A percentile compares a stretch with the other conserved stretches of the same genome.
These are phyloP conservation scores for Hyalella azteca DNA, from an alignment of 2,888 invertebrate genomes.

Conservation along the genomic window DNA sequence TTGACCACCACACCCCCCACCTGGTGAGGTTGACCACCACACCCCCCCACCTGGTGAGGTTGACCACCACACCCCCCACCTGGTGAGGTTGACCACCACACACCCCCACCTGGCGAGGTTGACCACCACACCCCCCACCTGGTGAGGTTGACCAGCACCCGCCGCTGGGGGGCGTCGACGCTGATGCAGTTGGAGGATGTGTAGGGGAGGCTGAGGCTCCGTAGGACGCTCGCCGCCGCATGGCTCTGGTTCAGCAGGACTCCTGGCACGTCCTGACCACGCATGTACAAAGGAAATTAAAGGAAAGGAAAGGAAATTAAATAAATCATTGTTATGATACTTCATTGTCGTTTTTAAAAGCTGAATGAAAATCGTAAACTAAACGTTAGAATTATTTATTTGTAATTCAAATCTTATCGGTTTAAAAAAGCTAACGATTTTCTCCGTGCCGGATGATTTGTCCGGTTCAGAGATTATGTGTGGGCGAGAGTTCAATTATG, in stretches of 20 bases:
- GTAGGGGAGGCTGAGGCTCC: slow-evolving; percentile 6
- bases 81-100: not conserved
- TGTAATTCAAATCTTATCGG: no score
- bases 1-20: no score
- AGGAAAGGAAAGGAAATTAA: not conserved
- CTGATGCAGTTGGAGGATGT: not conserved
- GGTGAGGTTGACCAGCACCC: not conserved
- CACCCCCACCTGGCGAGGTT: not conserved
- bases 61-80: not conserved
- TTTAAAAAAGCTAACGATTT: no score
- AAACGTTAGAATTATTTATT: no score
- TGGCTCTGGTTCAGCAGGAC: not conserved
- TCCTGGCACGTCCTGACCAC: not conserved
- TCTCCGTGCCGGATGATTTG: no score
- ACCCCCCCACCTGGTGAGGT: not conserved
- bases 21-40: no score
- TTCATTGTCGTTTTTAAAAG: no score
- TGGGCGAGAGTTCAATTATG: no score
- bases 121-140: not conserved
- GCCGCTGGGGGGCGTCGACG: not conserved
- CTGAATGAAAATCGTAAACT: no score
- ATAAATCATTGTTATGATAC: not conserved
- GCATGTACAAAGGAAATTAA: not conserved
- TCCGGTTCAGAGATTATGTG: no score
- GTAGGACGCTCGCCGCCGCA: not conserved